phyloP scores from a whole-genome alignment of 2,113 vertebrate species.

The Crotalus horridus region DNA sequence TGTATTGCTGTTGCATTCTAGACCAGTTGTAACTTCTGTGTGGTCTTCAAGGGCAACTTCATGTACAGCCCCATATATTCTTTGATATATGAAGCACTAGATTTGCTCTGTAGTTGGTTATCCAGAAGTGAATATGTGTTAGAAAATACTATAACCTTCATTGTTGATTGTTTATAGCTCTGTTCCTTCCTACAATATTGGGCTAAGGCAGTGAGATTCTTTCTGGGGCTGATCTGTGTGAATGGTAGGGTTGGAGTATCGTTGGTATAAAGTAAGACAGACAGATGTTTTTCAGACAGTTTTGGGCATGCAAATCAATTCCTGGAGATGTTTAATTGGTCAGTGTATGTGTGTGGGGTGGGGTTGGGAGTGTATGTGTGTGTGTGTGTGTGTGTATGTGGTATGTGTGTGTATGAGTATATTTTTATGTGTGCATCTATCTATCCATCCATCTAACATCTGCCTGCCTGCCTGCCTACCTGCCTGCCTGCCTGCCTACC shows the following conservation, averaged over 20 bases:
- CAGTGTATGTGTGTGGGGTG: neutral
- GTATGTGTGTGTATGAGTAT: neutral
- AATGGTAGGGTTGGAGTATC: neutral
- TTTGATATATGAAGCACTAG: neutral
- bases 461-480: too few species aligned
- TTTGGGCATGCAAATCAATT: neutral
- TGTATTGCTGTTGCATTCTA: neutral
- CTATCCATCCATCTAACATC: neutral
- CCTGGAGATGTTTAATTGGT: neutral
- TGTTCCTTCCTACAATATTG: neutral
- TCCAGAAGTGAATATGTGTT: neutral
- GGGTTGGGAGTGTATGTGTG: neutral
- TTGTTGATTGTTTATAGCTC: neutral
- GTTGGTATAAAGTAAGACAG: neutral
- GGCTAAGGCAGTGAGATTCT: neutral
- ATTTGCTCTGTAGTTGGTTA: neutral
- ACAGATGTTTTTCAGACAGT: neutral
- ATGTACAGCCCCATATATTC: neutral
- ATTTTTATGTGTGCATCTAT: neutral
- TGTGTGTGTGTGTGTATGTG: too few species aligned
- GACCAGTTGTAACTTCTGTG: neutral
- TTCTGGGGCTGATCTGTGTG: neutral
- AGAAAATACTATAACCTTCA: neutral
- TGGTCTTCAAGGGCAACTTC: neutral
- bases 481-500: too few species aligned